Base-by-base conservation (phyloP, 1,140 invertebrate species). In the Zaprionus africanus region DNA sequence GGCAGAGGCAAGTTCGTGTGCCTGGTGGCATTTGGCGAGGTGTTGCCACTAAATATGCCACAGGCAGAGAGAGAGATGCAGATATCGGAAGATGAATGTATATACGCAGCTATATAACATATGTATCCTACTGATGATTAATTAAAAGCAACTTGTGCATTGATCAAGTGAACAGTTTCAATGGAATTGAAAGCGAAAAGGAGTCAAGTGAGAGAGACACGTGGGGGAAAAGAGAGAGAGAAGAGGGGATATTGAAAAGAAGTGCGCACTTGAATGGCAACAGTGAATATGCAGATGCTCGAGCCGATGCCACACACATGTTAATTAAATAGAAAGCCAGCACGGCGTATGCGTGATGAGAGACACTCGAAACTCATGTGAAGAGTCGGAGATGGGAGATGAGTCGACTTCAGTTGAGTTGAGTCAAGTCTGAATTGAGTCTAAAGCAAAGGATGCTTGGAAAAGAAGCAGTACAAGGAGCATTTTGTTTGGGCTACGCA, bases 291-390 rank as follows among this genome's bases (percentile, higher is more conserved):
- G 79, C 73, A 80, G 71, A 60, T 51, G 77, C 70, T 87, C 53
- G 71, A 81, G 58, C 51, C 72, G 80, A 66, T 67, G 58, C 46
- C 72, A 74, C 69, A 74, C 69, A 66, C 85, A 88, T 88, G 84
- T 87, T 87, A 88, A 88, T 88, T 88, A 90, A 88, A 88, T 90
- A 88, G 84, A 88, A 79, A 88, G 84, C 74, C 70, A 51, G 57
- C 75, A 59, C 5, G 43, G 75, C 75, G 70, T 77, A 77, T 77
- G 63, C 75, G 75, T 75, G 74, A 84, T 88, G 81, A 70, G 73
- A 66, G 54, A 34, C 78, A 81, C 85, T 90, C 73, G 69, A 82
- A 83, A 83, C 71, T 69, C 56, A 58, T 75, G 68, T 80, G 51
- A 62, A 74, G 59, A 46, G 41, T 46, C 24, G 17, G 61, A 69